Conservation (phyloP, 2,797 vertebrate species). For the Enteromius unitaeniatus region DNA sequence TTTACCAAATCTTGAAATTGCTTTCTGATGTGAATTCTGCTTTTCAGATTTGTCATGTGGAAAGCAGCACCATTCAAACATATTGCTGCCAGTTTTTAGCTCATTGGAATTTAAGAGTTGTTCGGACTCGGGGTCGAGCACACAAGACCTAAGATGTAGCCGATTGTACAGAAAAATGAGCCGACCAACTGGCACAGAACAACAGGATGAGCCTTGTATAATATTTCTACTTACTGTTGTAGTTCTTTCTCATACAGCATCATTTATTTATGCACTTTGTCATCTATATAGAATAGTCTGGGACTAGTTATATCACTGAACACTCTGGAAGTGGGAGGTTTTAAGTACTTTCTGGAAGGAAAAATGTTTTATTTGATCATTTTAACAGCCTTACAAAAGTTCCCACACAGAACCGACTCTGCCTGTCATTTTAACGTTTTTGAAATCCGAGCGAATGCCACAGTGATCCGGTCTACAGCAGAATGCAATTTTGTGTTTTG, state of each 20-base stretch:
- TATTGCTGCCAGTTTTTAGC: conserved; percentile 15
- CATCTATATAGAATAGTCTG: background rate
- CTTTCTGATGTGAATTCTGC: background rate
- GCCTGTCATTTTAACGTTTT: conserved; percentile 8
- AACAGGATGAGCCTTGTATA: background rate
- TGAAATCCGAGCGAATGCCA: background rate
- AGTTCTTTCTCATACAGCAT: background rate
- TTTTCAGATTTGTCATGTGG: conserved; percentile 27
- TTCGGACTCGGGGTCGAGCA: background rate
- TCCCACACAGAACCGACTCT: background rate
- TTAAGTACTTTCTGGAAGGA: background rate
- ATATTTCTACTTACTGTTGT: background rate
- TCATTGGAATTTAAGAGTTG: conserved; percentile 2
- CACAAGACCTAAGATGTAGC: background rate
- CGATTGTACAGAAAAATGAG: conserved; percentile 1
- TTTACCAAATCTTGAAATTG: conserved; percentile 8
- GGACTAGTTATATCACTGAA: background rate
- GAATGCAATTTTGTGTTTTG: conserved; percentile 13
- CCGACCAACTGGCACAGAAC: background rate
- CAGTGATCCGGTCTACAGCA: background rate
- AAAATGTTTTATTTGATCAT: conserved; percentile 15
- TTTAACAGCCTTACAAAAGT: conserved; percentile 14
- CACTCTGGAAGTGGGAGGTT: background rate
- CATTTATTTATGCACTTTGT: background rate
- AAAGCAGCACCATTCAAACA: conserved; percentile 12